Conservation (phyloP, 2,113 vertebrate species). For the Tiliqua scincoides region DNA sequence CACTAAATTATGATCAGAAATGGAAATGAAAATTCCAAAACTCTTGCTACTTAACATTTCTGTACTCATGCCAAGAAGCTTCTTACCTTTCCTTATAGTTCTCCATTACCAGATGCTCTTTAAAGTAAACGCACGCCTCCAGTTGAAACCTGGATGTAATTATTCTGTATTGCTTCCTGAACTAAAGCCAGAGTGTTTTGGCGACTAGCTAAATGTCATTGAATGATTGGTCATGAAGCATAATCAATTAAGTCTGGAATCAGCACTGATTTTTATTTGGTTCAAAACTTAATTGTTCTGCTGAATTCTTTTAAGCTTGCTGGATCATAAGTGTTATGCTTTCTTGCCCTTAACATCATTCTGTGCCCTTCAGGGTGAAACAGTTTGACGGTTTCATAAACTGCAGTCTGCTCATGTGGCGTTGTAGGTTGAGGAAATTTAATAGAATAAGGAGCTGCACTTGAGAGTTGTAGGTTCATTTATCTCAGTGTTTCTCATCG, state of each 20-base stretch:
- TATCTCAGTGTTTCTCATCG: not conserved
- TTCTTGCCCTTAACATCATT: not conserved
- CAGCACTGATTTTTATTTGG: not conserved
- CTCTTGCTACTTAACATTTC: not conserved
- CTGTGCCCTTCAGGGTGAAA: conserved; percentile 19
- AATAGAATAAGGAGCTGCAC: not conserved
- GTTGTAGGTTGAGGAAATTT: no score
- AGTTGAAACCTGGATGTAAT: not conserved
- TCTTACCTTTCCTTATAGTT: not conserved
- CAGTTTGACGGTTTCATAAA: conserved; percentile 16
- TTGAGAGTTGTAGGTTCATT: not conserved
- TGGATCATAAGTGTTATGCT: not conserved
- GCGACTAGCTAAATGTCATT: not conserved
- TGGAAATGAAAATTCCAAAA: not conserved
- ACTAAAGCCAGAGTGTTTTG: not conserved
- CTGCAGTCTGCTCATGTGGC: not conserved
- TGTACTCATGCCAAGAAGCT: not conserved
- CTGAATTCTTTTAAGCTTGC: not conserved
- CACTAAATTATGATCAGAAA: not conserved
- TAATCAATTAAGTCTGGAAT: conserved; percentile 16
- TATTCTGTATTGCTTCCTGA: accelerated
- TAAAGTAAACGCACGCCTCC: not conserved
- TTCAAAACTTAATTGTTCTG: not conserved
- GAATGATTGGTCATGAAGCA: not conserved
- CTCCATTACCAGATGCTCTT: not conserved